Conservation (phyloP, 1,140 invertebrate genomes). For the Caenorhabditis inopinata region DNA sequence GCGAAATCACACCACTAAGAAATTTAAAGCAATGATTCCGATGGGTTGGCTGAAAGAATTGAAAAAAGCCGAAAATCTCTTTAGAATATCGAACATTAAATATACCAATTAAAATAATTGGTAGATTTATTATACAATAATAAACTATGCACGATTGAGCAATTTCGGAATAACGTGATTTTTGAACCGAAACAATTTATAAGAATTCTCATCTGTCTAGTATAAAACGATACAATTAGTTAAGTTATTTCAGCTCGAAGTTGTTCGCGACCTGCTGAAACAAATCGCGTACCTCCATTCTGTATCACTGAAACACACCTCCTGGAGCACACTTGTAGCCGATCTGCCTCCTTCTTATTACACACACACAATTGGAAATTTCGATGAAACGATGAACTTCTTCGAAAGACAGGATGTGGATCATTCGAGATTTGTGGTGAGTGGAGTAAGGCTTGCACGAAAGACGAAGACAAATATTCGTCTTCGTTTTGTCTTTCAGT, state of each 20-base stretch:
- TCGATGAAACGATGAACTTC: conserved; percentile 40
- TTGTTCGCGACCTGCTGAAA: conserved; percentile 48
- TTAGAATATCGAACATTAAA: no score
- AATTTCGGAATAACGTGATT: no score
- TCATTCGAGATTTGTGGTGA: conserved; percentile 52
- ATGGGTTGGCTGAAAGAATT: no score
- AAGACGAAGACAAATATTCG: conserved; percentile 44
- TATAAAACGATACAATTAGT: no score
- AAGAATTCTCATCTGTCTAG: no score
- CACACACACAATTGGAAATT: conserved; percentile 27
- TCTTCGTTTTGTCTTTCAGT: neutral
- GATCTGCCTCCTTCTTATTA: conserved; percentile 39
- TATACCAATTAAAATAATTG: no score
- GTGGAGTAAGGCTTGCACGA: conserved; percentile 35
- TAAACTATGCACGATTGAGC: no score
- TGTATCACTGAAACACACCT: conserved; percentile 44
- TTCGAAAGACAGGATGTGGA: conserved; percentile 46
- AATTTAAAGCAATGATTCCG: no score
- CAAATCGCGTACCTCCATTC: conserved; percentile 46
- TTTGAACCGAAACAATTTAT: no score
- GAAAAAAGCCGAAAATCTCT: no score
- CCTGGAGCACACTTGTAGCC: conserved; percentile 45
- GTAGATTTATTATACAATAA: no score
- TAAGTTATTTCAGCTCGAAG: conserved; percentile 30
- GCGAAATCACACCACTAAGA: no score